Base-by-base conservation (phyloP, 1,140 invertebrate genomes). In the Hypsibius dujardini region DNA sequence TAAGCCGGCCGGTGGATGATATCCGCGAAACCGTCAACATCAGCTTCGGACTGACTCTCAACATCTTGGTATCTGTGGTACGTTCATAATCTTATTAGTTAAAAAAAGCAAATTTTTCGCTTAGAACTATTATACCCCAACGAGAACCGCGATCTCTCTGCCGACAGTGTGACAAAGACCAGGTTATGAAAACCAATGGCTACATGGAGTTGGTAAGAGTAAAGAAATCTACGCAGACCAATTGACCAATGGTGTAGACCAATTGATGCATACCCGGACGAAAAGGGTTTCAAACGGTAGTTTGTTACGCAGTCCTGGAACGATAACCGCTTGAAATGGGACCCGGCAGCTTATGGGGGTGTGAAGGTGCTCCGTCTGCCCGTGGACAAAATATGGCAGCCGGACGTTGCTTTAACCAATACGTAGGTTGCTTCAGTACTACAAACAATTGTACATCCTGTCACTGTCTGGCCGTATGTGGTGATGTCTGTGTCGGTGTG, bases 301-400 rank as follows among this genome's bases (percentile, higher is more conserved):
- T 75, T 47, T 75, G 72, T 71, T 71, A 74, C 77, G 47, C 77
- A 88, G 86, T 84, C 92, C 71, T 98, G 96, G 96, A 88, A 86
- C 78, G 96, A 99, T 81, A 98, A 97, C 81, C 95, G 98, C 80
- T 81, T 98, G 75, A 87, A 87, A 79, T 99, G 95, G 96, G 91
- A 97, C 77, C 91, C 96, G 77, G 89, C 91, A 70, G 91, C 97
- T 80, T 98, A 98, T 77, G 94, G 95, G 69, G 92, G 93, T 62
- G 98, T 99, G 73, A 87, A 87, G 46, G 92, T 96, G 42, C 85
- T 98, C 50, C 86, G 95, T 74, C 85, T 99, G 73, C 90, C 92
- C 45, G 93, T 93, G 42, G 93, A 97, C 80, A 96, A 97, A 86
- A 93, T 98, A 71, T 99, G 95, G 95, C 95, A 96, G 79, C 95